Conservation (phyloP, 92 coral and sea anemone genomes). For the Montipora capitata region DNA sequence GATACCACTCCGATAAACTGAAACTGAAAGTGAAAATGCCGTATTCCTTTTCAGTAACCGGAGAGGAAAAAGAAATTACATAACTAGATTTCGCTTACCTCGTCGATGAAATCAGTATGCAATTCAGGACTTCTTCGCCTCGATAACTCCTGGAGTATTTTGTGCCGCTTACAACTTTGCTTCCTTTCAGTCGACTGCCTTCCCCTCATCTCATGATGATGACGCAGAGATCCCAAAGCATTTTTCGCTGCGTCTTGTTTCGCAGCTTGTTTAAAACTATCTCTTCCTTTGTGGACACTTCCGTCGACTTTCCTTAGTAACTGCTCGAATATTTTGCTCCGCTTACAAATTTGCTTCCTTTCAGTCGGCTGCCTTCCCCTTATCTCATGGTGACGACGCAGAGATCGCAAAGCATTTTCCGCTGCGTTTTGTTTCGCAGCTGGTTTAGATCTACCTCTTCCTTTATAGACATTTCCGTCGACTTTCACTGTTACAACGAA, state of each 20-base stretch:
- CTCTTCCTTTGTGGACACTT: not conserved
- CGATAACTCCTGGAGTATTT: too few species aligned
- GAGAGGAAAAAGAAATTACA: too few species aligned
- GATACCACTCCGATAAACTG: too few species aligned
- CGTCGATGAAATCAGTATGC: too few species aligned
- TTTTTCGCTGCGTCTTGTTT: not conserved
- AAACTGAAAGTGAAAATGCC: too few species aligned
- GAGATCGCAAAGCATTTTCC: not conserved
- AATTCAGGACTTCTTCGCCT: too few species aligned
- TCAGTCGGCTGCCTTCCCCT: not conserved
- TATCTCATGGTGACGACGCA: not conserved
- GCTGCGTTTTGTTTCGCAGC: not conserved
- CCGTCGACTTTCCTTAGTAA: not conserved
- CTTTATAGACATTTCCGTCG: not conserved
- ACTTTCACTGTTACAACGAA: not conserved
- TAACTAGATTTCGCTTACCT: too few species aligned
- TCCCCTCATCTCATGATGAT: too few species aligned
- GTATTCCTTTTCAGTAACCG: too few species aligned
- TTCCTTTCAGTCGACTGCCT: not conserved
- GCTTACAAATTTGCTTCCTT: not conserved
- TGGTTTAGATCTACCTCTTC: not conserved
- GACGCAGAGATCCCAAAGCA: not conserved
- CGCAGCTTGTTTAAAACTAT: not conserved
- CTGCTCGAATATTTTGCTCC: too few species aligned
- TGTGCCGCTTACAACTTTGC: not conserved